phyloP scores from a whole-genome alignment of 2,888 invertebrate genomes.

The Timema podura region DNA sequence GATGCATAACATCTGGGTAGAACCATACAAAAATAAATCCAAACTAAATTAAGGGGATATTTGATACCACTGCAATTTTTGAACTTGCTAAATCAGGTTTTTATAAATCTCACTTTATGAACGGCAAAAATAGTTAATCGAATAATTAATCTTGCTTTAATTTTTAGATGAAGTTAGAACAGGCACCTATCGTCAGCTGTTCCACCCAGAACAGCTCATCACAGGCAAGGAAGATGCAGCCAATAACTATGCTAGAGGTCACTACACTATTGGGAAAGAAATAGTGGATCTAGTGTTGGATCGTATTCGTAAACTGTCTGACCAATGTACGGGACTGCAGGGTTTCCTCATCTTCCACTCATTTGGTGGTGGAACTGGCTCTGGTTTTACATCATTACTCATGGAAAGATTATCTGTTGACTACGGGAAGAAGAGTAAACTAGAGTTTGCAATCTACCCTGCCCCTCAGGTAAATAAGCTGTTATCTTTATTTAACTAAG shows the following conservation, averaged over 20 bases:
- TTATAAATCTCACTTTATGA: no score
- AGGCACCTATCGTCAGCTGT: conserved; percentile 77
- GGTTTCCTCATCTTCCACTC: conserved; percentile 94
- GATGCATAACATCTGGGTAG: background rate
- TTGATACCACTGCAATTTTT: background rate
- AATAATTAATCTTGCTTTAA: conserved; percentile 24
- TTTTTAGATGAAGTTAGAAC: conserved; percentile 70
- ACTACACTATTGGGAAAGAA: conserved; percentile 54
- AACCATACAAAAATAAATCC: background rate
- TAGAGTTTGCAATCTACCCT: conserved; percentile 57
- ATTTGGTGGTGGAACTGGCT: conserved; percentile 54
- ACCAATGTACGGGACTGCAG: conserved; percentile 44
- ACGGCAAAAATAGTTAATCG: no score
- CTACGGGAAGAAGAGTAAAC: conserved; percentile 58
- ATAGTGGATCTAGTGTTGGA: conserved; percentile 46
- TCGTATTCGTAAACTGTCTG: conserved; percentile 47
- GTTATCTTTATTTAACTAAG: no score
- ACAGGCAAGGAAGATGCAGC: conserved; percentile 27
- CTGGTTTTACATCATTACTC: conserved; percentile 56
- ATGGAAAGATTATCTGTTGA: conserved; percentile 58
- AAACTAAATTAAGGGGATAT: background rate
- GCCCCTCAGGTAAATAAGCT: conserved; percentile 49
- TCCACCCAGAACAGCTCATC: conserved; percentile 26
- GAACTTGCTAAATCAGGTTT: no score
- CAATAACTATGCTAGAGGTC: conserved; percentile 45